phyloP scores from a whole-genome alignment of 2,797 vertebrate genomes.

The Gymnothorax javanicus region DNA sequence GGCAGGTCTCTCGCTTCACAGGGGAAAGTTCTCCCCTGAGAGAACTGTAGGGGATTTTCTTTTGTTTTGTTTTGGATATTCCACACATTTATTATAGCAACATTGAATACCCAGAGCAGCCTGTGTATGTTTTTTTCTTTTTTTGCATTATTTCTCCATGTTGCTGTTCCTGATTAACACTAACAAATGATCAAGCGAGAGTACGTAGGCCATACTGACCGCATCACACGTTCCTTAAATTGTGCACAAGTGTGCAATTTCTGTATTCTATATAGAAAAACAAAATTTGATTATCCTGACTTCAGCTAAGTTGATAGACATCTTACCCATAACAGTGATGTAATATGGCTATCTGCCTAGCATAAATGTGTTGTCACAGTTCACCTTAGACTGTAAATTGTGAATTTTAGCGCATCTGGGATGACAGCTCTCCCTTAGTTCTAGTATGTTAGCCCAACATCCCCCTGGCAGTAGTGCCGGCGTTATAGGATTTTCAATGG shows the following conservation, averaged over 20 bases:
- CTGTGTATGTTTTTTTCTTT: not conserved
- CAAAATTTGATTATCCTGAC: conserved; percentile 43
- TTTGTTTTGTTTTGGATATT: not conserved
- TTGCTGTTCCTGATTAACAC: conserved; percentile 24
- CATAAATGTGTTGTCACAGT: conserved; percentile 1
- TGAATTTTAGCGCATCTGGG: conserved; percentile 17
- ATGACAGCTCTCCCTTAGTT: not conserved
- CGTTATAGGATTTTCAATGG: too few species aligned
- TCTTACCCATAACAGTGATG: not conserved
- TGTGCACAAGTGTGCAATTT: conserved; percentile 26
- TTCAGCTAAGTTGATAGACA: conserved; percentile 33
- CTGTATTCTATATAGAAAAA: conserved; percentile 12
- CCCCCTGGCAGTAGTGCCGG: too few species aligned
- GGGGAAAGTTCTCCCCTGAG: not conserved
- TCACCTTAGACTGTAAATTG: conserved; percentile 36
- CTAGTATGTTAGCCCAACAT: not conserved
- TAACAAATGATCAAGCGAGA: conserved; percentile 35
- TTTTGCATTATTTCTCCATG: not conserved
- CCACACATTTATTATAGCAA: not conserved
- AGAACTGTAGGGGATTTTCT: not conserved
- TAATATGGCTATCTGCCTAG: not conserved
- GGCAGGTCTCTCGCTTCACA: not conserved
- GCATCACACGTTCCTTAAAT: conserved; percentile 21
- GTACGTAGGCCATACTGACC: conserved; percentile 33
- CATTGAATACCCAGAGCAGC: not conserved